Evolutionary conservation across 2,888 invertebrate species (phyloP), one percentile per base, ranked within the genome.

Genomic region (Xylota segnis): DNA sequence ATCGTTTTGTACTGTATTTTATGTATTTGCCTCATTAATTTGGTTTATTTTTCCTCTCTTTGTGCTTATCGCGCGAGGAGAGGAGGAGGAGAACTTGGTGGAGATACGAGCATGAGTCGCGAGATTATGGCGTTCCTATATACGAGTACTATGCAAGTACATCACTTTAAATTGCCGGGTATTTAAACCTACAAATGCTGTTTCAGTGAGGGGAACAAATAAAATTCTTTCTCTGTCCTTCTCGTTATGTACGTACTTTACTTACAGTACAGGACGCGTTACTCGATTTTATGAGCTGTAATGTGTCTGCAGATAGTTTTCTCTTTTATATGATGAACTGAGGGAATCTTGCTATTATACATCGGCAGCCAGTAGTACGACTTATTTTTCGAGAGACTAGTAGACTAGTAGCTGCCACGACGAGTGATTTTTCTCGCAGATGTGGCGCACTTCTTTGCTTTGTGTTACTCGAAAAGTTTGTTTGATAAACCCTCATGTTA

Each of bases 131-230:
- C 47, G 14, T 47, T 59, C 23, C 16, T 56, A 56, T 56, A 14
- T 34, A 50, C 32, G 40, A 66, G 50, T 14, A 10, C 3, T n/a
- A 29, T 29, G 29, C 5, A 5, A 29, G 5, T 7, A 32, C 5
- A 7, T 32, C 5, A 56, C 58, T 32, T 5, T 10, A 61, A 52
- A 37, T 45, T 50, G 37, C 2, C 18, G 27, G 5, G 40, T 34
- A 52, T 50, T 32, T 4, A 40, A 10, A 61, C 12, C 10, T 34
- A 23, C 23, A 23, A 23, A 50, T 74, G 43, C 45, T 63, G 14
- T 27, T 74, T 32, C 10, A 75, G 27, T 34, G 32, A 65, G 74
- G 74, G 74, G 74, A 75, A 74, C 32, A 6, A 32, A 10, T 16
- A 32, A 29, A 29, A 32, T 32, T 14, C 29, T 29, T 12, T 32